Evolutionary conservation across 2,113 vertebrate species (phyloP).

Genomic region (Pundamilia nyererei): DNA sequence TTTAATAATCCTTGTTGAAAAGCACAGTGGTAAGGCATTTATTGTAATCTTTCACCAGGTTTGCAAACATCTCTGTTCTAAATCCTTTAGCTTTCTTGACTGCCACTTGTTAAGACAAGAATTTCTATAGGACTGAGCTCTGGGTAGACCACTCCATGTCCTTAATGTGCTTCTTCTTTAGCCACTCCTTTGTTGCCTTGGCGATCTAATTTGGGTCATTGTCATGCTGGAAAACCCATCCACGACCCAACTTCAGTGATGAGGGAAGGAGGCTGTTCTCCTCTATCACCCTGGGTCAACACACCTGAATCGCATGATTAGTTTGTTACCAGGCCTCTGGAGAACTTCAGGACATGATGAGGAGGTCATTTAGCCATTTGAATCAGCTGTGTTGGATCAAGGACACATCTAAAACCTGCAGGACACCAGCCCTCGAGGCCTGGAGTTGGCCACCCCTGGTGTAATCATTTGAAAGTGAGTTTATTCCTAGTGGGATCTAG

Average conservation of each 20-base stretch:
- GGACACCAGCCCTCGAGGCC: neutral
- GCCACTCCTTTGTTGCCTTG: neutral
- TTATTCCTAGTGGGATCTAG: neutral
- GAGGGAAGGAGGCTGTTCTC: neutral
- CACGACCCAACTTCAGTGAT: neutral
- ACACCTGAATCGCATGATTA: neutral
- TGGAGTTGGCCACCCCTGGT: neutral
- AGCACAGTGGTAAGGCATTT: neutral
- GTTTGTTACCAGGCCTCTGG: neutral
- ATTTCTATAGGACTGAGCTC: neutral
- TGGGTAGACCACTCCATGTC: neutral
- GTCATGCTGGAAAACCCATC: neutral
- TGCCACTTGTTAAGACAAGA: neutral
- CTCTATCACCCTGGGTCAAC: neutral
- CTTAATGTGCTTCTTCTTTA: neutral
- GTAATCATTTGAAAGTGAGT: neutral
- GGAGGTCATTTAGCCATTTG: neutral
- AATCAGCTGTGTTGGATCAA: neutral
- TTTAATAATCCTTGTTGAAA: neutral
- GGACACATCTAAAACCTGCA: neutral
- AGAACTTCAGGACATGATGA: neutral
- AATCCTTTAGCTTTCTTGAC: neutral
- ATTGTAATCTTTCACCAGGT: neutral
- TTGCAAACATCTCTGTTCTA: neutral
- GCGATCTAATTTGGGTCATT: neutral